Conservation (phyloP, 37 sponge, comb jelly and placozoan genomes). For the Aphrocallistes beatrix region DNA sequence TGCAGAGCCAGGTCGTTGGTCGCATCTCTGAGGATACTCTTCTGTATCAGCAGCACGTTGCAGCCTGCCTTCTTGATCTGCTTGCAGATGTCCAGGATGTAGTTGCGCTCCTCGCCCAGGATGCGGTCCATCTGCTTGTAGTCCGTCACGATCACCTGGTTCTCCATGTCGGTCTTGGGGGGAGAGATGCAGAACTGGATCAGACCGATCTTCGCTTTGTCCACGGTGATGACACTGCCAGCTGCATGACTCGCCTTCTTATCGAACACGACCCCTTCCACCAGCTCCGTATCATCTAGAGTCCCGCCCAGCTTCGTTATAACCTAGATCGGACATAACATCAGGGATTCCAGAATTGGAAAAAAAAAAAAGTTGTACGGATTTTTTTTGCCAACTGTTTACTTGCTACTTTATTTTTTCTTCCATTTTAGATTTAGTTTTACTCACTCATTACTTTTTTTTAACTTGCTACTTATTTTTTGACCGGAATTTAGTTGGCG, state of each 20-base stretch:
- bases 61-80: conserved; percentile 98
- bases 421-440: no score
- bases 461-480: no score
- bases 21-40: conserved; percentile 97
- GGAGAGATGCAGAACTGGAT: conserved; percentile 99
- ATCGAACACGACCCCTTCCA: conserved; percentile 95
- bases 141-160: conserved; percentile 93
- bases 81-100: conserved; percentile 96
- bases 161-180: conserved; percentile 99
- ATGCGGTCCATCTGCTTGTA: conserved; percentile 99
- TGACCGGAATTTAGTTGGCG: no score
- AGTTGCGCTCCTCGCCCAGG: conserved; percentile 87
- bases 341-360: no score
- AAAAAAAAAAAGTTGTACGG: no score
- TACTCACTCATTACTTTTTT: no score
- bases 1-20: conserved; percentile 91
- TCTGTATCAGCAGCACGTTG: conserved; percentile 96
- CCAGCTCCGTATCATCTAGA: conserved; percentile 95
- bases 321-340: no score
- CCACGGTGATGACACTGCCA: conserved; percentile 70
- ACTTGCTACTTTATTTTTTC: no score
- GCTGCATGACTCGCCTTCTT: conserved; percentile 81
- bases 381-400: no score
- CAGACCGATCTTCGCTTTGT: conserved; percentile 95
- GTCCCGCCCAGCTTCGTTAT: conserved; percentile 59